Evolutionary conservation across 1,140 invertebrate genomes (phyloP).

Genomic region (Spodoptera litura): DNA sequence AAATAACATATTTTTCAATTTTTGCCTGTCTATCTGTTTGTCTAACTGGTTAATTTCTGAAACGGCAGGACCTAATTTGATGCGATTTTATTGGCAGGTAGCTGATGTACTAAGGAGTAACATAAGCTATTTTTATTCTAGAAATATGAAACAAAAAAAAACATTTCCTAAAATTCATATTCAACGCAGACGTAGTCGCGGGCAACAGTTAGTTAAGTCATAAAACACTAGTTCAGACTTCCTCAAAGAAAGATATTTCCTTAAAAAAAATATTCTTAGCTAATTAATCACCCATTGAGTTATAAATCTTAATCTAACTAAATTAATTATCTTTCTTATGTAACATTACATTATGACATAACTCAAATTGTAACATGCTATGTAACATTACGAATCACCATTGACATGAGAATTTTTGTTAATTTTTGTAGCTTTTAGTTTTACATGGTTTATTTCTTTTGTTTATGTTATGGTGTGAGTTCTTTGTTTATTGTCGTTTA

Average conservation of each 20-base stretch:
- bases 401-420: conserved; percentile 31
- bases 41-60: too few species aligned
- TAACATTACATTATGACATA: conserved; percentile 12
- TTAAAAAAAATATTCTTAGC: background rate
- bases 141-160: too few species aligned
- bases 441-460: background rate
- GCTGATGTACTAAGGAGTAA: too few species aligned
- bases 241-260: conserved; percentile 10
- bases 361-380: background rate
- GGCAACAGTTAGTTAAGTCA: background rate
- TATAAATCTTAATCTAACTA: conserved; percentile 45
- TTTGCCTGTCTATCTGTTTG: too few species aligned
- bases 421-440: background rate
- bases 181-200: too few species aligned
- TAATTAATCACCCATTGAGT: conserved; percentile 49
- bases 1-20: too few species aligned
- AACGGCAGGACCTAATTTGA: too few species aligned
- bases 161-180: too few species aligned
- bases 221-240: background rate
- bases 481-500: too few species aligned
- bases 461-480: background rate
- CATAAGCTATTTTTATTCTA: too few species aligned
- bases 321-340: conserved; percentile 29
- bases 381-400: background rate
- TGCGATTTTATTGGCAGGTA: too few species aligned